Percentiles rank a stretch among this genome's conserved stretches.
Conservation (phyloP, 2,888 invertebrate species). For the Lumbricus terrestris region DNA sequence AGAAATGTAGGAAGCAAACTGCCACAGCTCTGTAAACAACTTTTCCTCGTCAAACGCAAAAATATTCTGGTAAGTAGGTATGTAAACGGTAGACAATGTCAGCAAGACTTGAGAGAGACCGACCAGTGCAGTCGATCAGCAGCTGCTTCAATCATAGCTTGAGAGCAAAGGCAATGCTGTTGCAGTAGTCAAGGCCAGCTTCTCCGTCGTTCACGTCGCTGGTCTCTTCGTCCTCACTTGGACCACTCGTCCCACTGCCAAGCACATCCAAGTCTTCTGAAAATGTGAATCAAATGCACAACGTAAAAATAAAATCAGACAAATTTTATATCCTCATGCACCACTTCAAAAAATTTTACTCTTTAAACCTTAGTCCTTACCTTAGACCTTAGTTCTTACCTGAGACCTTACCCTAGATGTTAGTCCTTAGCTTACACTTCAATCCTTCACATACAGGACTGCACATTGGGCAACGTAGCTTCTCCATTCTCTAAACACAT, state of each 20-base stretch:
- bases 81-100: neutral
- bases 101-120: neutral
- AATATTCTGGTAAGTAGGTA: neutral
- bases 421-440: too few species aligned
- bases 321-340: neutral
- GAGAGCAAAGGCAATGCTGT: neutral
- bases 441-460: too few species aligned
- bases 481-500: too few species aligned
- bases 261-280: neutral
- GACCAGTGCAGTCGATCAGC: neutral
- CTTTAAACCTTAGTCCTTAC: too few species aligned
- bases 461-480: too few species aligned
- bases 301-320: neutral
- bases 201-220: neutral
- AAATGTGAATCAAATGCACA: neutral
- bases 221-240: neutral
- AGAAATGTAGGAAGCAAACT: constrained; percentile 3
- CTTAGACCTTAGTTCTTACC: too few species aligned
- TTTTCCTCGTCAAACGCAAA: neutral
- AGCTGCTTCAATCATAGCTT: neutral
- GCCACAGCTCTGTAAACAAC: neutral
- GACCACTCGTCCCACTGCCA: neutral
- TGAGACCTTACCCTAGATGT: too few species aligned
- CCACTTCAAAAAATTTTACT: neutral
- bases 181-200: neutral